A percentile compares a stretch with the other conserved stretches of the same genome.
Conservation (phyloP, 1,140 invertebrate species). For the Rhizoglyphus robini region DNA sequence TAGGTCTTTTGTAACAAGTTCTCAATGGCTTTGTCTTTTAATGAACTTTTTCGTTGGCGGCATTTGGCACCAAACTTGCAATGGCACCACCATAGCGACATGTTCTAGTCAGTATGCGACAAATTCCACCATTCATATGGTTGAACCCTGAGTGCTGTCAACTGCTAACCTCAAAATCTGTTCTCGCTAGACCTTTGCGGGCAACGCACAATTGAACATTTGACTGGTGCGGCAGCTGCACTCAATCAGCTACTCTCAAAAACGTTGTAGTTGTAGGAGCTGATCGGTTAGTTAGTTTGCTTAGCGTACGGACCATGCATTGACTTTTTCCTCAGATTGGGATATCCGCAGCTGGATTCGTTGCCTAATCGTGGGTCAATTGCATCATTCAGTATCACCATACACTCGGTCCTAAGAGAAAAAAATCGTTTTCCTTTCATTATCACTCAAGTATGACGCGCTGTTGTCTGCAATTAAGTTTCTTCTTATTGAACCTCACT, state of each 20-base stretch:
- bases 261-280: too few relatives aligned
- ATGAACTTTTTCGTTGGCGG: background rate
- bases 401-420: too few relatives aligned
- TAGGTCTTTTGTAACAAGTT: background rate
- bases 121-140: background rate
- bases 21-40: background rate
- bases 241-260: background rate
- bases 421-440: background rate
- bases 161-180: background rate
- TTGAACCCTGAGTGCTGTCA: background rate
- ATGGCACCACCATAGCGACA: too few relatives aligned
- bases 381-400: too few relatives aligned
- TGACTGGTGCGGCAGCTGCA: background rate
- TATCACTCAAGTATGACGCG: background rate
- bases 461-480: background rate
- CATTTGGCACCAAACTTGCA: background rate
- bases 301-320: too few relatives aligned
- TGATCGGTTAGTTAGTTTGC: too few relatives aligned
- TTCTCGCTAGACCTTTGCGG: too few relatives aligned
- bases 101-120: background rate
- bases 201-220: background rate
- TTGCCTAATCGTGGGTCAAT: too few relatives aligned
- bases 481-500: too few relatives aligned
- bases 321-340: too few relatives aligned
- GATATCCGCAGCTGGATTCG: too few relatives aligned